Evolutionary conservation across 2,888 invertebrate species (phyloP).

Genomic region (Oasisia sp.): DNA sequence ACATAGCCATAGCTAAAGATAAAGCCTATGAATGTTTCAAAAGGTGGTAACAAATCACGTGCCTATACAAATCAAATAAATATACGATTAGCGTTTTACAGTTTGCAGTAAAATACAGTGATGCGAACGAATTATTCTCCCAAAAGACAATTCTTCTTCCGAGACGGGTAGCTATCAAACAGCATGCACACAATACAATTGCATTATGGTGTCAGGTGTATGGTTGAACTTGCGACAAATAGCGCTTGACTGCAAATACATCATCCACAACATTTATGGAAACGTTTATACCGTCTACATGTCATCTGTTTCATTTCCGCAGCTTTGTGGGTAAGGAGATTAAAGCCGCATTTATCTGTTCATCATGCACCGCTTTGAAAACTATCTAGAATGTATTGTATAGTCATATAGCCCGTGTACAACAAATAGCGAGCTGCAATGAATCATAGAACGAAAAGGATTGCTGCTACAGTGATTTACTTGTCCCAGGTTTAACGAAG

Average conservation of each 20-base stretch:
- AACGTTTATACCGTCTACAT: background rate
- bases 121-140: no score
- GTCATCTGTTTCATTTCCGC: background rate
- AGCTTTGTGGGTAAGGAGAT: background rate
- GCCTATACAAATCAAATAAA: background rate
- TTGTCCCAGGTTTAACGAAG: background rate
- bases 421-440: no score
- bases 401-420: background rate
- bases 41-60: background rate
- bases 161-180: background rate
- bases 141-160: background rate
- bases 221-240: background rate
- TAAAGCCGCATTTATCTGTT: background rate
- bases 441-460: no score
- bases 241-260: background rate
- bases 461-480: background rate
- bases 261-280: background rate
- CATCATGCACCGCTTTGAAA: background rate
- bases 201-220: background rate
- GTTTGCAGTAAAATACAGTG: background rate
- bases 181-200: background rate
- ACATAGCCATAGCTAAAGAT: no score
- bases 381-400: background rate
- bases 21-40: no score
- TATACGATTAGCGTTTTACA: background rate